Evolutionary conservation across 2,888 invertebrate species (phyloP), one percentile per base, ranked within the genome.

Genomic region (Drosophila demipolita): DNA sequence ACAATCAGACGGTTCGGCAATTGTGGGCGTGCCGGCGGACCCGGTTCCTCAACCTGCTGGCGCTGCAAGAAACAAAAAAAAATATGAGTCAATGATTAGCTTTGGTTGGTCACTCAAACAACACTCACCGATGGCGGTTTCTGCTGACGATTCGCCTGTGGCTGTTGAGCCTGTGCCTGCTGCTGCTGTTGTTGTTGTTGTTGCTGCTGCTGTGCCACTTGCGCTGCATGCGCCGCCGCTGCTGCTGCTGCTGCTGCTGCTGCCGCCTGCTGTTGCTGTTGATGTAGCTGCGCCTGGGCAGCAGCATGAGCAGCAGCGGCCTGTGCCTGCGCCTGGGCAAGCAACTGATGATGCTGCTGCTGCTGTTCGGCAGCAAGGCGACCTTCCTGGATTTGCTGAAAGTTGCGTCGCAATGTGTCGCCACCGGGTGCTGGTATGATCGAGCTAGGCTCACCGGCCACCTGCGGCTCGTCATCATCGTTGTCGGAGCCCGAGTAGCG

Each of bases 401-500:
- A 99, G 94, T 99, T 99, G 71, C 99, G 95, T 52, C 99, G 96
- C 73, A 99, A 94, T 15, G 99, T 99, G 93, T 99, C 98, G 65
- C 99, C 99, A 70, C 98, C 98, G 32, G 96, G 95, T 32, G 95
- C 96, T 84, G 95, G 95, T 80, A 99, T 97, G 90, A 99, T 98
- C 73, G 98, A 98, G 81, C 98, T 98, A 17, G 98, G 98, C 93
- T 99, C 98, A 6, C 98, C 99, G 29, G 98, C 97, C 83, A 97
- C 95, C 48, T 96, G 97, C 59, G 96, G 96, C 88, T 98, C 98
- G 87, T 98, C 98, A 87, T 99, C 99, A 91, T 99, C 99, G 80
- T 99, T 98, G 92, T 99, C 99, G 67, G 98, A 98, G 38, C 99
- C 99, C 42, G 99, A 99, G 93, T 98, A 99, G 83, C 96, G 95